Evolutionary conservation across 2,113 vertebrate species (phyloP), one percentile per base, ranked within the genome.

Genomic region (Geothlypis trichas): DNA sequence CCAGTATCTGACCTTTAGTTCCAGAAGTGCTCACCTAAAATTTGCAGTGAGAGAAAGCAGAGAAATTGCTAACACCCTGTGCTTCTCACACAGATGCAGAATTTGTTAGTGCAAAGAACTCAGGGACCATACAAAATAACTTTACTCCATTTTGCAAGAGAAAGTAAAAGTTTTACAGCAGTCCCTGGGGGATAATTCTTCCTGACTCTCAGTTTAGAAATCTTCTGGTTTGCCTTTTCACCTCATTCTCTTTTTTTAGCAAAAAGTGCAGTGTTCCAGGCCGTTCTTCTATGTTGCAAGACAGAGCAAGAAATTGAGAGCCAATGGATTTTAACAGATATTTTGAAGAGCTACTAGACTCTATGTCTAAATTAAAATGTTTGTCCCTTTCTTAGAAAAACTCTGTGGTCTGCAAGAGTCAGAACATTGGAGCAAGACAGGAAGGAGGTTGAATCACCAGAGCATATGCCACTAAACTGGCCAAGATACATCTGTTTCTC

Each of bases 381-480:
- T 49, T 59, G 47, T 30, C 30, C 30, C 15, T 72, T 9, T 42
- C 54, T 62, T 28, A 20, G 79, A 82, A 87, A 63, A 63, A 22
- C 11, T 47, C 35, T 47, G 28, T 47, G 26, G 16, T 44, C 19
- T 74, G 55, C 31, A 51, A 51, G 23, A 69, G 16, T 66, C 28
- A 41, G 58, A 41, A 49, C 0, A 0, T 10, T 62, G 59, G 24
- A 88, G 35, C 10, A 37, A 61, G 63, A 72, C 0, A 1, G 21
- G 23, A 51, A 73, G n/a, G 68, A 90, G 59, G 11, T 5, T 90
- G 27, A 2, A 68, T 61, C n/a, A 73, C 35, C 14, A 58, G 13
- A 49, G 8, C 9, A n/a, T 9, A 9, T 15, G 19, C 39, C 87
- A 17, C 26, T 52, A 11, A 76, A 59, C 10, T 30, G 21, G 21